Evolutionary conservation across 2,797 vertebrate species (phyloP).

Genomic region (Muscicapa striata): DNA sequence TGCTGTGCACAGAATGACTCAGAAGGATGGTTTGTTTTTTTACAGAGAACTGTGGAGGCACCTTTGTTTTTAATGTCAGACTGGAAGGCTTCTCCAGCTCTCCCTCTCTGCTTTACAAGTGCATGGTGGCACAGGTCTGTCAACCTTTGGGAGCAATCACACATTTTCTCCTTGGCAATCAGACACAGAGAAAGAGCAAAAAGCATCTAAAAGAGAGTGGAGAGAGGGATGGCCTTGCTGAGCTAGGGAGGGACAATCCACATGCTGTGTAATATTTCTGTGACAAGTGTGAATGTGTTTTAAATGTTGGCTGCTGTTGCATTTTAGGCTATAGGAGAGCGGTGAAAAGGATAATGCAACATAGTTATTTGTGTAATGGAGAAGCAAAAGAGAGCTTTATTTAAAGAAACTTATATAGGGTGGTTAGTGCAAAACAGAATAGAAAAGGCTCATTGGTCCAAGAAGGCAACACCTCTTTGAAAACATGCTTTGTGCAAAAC

Average conservation of each 20-base stretch:
- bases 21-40: neutral
- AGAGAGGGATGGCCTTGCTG: neutral
- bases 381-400: no score
- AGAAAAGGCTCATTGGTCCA: no score
- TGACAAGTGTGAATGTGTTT: conserved; percentile 7
- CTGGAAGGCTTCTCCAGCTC: neutral
- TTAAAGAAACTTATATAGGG: no score
- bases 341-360: no score
- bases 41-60: neutral
- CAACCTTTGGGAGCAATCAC: neutral
- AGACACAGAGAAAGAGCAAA: neutral
- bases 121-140: neutral
- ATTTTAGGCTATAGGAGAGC: no score
- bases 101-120: neutral
- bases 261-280: neutral
- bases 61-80: neutral
- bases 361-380: no score
- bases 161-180: neutral
- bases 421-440: no score
- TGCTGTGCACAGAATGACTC: neutral
- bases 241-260: neutral
- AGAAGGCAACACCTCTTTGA: no score
- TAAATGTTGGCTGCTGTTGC: neutral
- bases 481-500: no score
- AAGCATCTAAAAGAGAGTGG: neutral